Percentiles rank a stretch among this genome's conserved stretches.
These are phyloP conservation scores for Elymnias hypermnestra DNA, from an alignment of 1,140 invertebrate genomes.

Conservation along the genomic window DNA sequence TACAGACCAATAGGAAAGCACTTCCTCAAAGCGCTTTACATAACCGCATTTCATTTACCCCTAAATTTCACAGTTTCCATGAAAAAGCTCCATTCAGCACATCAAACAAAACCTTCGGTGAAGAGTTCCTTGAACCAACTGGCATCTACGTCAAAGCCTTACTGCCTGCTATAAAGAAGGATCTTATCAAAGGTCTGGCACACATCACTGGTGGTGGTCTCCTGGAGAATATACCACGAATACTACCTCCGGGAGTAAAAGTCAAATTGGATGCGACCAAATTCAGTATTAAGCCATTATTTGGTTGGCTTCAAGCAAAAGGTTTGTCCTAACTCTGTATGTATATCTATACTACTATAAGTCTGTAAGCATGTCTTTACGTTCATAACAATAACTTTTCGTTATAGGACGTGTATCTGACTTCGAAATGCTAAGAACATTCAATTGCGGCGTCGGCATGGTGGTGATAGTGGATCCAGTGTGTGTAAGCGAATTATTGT, in stretches of 20 bases:
- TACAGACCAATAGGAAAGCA: too few species aligned
- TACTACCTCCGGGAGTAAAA: slow-evolving; percentile 80
- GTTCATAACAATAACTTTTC: neutral
- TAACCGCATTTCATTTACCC: too few species aligned
- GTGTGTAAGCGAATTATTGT: slow-evolving; percentile 57
- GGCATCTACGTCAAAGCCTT: slow-evolving; percentile 91
- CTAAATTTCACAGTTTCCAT: slow-evolving; percentile 75
- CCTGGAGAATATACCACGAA: slow-evolving; percentile 91
- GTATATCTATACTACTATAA: too few species aligned
- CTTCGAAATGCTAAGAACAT: slow-evolving; percentile 88
- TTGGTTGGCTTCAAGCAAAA: slow-evolving; percentile 79
- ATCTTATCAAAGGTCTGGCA: slow-evolving; percentile 90
- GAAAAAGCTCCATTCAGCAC: slow-evolving; percentile 86
- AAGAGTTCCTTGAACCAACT: slow-evolving; percentile 92
- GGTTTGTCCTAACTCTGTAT: slow-evolving; percentile 75
- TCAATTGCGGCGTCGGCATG: slow-evolving; percentile 96
- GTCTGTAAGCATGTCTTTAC: too few species aligned
- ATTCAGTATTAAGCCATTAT: slow-evolving; percentile 85
- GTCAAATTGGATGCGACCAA: slow-evolving; percentile 84
- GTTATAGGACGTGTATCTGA: slow-evolving; percentile 81
- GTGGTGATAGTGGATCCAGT: slow-evolving; percentile 84
- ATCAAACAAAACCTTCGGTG: slow-evolving; percentile 78
- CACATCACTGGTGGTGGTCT: slow-evolving; percentile 98
- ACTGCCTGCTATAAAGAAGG: slow-evolving; percentile 83
- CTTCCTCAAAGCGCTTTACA: too few species aligned